These are phyloP conservation scores for Syrista parreyssii DNA, from an alignment of 2,888 invertebrate genomes.

Conservation along the genomic window DNA sequence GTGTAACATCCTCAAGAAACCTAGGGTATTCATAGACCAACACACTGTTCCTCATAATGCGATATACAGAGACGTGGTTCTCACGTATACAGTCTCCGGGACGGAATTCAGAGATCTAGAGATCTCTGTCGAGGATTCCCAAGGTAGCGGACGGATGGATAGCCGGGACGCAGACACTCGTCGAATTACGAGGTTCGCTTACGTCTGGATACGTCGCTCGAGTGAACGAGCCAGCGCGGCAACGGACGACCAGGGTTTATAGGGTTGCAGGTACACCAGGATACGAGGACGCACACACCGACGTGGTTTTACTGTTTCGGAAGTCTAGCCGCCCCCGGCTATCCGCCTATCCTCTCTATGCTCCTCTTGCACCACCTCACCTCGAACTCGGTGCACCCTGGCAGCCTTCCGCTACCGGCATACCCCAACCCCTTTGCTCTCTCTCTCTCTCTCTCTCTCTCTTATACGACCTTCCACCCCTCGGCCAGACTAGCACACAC, in stretches of 20 bases:
- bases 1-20: not conserved
- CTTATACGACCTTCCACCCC: slow-evolving; percentile 59
- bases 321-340: slow-evolving; percentile 59
- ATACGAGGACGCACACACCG: slow-evolving; percentile 48
- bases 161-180: slow-evolving; percentile 51
- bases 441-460: slow-evolving; percentile 31
- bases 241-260: slow-evolving; percentile 54
- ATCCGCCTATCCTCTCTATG: slow-evolving; percentile 33
- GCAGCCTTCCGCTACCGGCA: slow-evolving; percentile 8
- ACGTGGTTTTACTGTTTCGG: slow-evolving; percentile 60
- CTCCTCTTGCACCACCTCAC: not conserved
- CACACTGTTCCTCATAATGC: not conserved
- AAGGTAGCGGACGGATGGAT: not conserved
- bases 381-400: not conserved
- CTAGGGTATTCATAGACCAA: not conserved
- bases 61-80: not conserved
- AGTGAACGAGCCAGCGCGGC: slow-evolving; percentile 46
- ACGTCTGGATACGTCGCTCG: slow-evolving; percentile 53
- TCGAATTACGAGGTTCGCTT: slow-evolving; percentile 57
- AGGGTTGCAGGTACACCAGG: slow-evolving; percentile 39
- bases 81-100: not conserved
- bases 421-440: slow-evolving; percentile 24
- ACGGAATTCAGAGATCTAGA: not conserved
- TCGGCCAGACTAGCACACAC: slow-evolving; percentile 54
- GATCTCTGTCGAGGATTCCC: not conserved